Evolutionary conservation across 2,113 vertebrate species (phyloP).

Genomic region (Cynocephalus volans): DNA sequence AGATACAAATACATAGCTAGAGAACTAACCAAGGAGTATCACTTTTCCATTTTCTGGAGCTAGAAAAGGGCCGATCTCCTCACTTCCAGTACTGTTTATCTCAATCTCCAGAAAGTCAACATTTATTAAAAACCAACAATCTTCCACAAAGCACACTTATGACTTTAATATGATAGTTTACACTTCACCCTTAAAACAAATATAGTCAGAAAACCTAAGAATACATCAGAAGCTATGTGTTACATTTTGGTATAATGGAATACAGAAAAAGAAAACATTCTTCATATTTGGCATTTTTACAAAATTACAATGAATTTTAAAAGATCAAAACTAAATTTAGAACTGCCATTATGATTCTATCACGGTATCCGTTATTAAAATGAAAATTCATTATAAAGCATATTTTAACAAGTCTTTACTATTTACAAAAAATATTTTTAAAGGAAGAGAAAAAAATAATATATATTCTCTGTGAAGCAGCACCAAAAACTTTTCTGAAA

Average conservation of each 20-base stretch:
- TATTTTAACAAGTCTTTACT: conserved; percentile 53
- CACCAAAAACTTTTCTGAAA: conserved; percentile 37
- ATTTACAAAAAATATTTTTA: conserved; percentile 31
- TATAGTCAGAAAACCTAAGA: conserved; percentile 16
- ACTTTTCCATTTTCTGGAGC: neutral
- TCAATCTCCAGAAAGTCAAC: neutral
- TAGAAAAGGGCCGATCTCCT: neutral
- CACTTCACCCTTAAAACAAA: neutral
- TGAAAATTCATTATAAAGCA: conserved; percentile 47
- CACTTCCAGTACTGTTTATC: neutral
- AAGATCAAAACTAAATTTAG: conserved; percentile 49
- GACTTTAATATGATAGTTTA: neutral
- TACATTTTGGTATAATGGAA: conserved; percentile 5
- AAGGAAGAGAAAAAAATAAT: neutral
- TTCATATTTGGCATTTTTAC: conserved; percentile 20
- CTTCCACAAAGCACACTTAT: neutral
- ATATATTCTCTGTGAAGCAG: conserved; percentile 29
- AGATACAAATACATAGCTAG: neutral
- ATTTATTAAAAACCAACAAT: neutral
- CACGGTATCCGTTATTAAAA: conserved; percentile 32
- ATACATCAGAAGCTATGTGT: neutral
- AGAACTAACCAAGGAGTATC: neutral
- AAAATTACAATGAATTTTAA: conserved; percentile 59
- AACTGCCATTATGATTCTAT: neutral
- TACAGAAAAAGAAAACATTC: conserved; percentile 8